Conservation (phyloP, 2,113 vertebrate genomes). For the Scopus umbretta region DNA sequence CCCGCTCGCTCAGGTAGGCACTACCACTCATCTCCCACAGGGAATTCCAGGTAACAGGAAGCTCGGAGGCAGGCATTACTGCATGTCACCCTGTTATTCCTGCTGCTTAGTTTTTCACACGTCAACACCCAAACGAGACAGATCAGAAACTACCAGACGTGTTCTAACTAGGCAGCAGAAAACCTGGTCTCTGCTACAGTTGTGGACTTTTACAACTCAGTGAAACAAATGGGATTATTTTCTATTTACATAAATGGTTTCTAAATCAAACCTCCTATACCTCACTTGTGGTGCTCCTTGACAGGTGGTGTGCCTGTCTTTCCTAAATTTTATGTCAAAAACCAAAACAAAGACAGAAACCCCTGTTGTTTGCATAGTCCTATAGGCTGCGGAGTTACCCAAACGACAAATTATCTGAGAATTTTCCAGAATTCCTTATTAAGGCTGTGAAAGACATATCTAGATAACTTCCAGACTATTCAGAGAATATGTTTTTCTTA, state of each 20-base stretch:
- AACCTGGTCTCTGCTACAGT: neutral
- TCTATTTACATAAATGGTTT: neutral
- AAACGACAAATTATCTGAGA: neutral
- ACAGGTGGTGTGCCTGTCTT: neutral
- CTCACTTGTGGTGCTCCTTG: neutral
- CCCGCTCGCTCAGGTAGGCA: neutral
- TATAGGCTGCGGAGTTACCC: neutral
- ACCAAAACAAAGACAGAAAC: neutral
- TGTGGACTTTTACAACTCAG: neutral
- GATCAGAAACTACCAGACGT: neutral
- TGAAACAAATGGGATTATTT: neutral
- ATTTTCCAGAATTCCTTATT: neutral
- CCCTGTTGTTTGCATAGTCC: neutral
- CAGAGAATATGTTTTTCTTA: conserved; percentile 36
- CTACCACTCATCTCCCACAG: neutral
- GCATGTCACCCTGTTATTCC: neutral
- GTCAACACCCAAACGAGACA: neutral
- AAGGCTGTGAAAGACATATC: neutral
- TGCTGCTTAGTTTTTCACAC: neutral
- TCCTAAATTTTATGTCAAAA: neutral
- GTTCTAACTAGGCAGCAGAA: neutral
- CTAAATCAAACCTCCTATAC: neutral
- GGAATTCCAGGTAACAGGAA: neutral
- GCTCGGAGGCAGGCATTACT: neutral
- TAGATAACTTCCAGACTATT: neutral